phyloP scores from a whole-genome alignment of 2,113 vertebrate species.

The Cavia porcellus region DNA sequence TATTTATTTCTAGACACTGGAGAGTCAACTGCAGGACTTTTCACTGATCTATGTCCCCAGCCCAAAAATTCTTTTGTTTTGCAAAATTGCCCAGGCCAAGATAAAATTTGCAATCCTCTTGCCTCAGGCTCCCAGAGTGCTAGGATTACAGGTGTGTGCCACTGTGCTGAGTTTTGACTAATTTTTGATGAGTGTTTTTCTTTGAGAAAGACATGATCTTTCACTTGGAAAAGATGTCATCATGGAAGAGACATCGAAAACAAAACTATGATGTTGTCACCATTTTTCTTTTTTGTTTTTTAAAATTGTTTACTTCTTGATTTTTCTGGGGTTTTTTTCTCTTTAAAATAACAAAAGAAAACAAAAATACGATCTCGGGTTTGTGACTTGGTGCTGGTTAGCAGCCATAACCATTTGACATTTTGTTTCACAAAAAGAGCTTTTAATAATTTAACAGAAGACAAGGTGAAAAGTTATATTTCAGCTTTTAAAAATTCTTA shows the following conservation, averaged over 20 bases:
- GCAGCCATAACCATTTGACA: neutral
- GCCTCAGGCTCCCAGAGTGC: neutral
- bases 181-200: neutral
- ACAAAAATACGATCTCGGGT: neutral
- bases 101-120: neutral
- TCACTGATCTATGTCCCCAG: neutral
- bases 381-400: constrained; percentile 16
- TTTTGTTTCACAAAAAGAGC: constrained; percentile 11
- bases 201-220: constrained; percentile 15
- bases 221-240: neutral
- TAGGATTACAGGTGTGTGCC: neutral
- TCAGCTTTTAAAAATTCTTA: neutral
- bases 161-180: neutral
- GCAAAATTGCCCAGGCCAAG: neutral
- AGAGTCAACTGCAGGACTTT: neutral
- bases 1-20: neutral
- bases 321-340: no score
- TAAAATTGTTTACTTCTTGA: no score
- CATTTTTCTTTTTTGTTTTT: no score
- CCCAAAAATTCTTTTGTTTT: neutral
- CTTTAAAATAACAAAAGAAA: neutral
- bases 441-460: neutral
- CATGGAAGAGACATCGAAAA: neutral
- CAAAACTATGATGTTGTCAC: neutral
- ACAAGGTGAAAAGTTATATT: neutral